phyloP scores from a whole-genome alignment of 2,797 vertebrate species.

The Holocentrus rufus region DNA sequence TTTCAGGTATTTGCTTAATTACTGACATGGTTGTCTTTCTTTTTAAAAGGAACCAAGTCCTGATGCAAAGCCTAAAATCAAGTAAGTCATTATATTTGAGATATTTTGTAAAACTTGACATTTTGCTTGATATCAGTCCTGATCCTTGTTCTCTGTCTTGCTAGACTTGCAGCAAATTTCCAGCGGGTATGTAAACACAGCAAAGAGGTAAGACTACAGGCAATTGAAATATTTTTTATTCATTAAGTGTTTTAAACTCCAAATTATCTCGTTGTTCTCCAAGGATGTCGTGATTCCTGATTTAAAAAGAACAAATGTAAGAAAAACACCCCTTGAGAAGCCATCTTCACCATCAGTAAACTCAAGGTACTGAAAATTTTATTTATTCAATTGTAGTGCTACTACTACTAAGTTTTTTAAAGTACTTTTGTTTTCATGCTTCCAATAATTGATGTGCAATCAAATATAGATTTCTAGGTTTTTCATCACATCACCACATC shows the following conservation, averaged over 20 bases:
- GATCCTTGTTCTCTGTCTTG: constrained; percentile 7
- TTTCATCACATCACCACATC: neutral
- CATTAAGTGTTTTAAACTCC: neutral
- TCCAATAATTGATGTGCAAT: neutral
- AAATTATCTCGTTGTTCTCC: neutral
- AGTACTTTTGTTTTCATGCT: neutral
- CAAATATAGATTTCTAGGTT: neutral
- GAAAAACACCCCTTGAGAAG: neutral
- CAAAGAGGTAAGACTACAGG: constrained; percentile 67
- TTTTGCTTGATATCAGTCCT: neutral
- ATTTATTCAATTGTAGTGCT: neutral
- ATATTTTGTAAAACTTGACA: neutral
- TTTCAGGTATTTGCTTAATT: neutral
- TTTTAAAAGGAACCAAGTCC: constrained; percentile 41
- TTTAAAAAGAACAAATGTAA: constrained; percentile 19
- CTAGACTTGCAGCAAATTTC: constrained; percentile 80
- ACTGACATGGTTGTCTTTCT: neutral
- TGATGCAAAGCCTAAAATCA: constrained; percentile 71
- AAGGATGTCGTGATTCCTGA: constrained; percentile 18
- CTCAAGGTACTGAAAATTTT: constrained; percentile 58
- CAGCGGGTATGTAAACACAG: neutral
- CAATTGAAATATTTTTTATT: neutral
- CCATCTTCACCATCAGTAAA: neutral
- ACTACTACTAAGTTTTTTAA: neutral
- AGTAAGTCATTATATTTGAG: constrained; percentile 52